Evolutionary conservation across 2,797 vertebrate species (phyloP).

Genomic region (Notoglanidium macrostoma): DNA sequence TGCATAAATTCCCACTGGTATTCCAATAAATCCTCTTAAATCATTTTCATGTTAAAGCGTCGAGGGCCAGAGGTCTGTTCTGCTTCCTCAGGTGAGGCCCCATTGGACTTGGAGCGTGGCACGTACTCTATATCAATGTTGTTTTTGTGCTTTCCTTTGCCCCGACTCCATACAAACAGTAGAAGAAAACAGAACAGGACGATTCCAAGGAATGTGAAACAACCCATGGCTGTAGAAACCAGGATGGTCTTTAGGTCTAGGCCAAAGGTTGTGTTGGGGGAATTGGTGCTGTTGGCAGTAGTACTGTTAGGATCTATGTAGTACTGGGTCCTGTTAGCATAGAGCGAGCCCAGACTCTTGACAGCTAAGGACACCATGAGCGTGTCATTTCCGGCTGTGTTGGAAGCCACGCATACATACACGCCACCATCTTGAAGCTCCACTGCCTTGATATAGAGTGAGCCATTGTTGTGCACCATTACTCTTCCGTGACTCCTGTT

Average conservation of each 20-base stretch:
- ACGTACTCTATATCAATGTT: conserved; percentile 99
- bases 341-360: conserved; percentile 94
- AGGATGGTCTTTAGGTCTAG: conserved; percentile 99
- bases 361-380: conserved; percentile 90
- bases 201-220: conserved; percentile 98
- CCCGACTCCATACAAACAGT: conserved; percentile 98
- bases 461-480: conserved; percentile 89
- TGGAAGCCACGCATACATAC: conserved; percentile 93
- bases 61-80: conserved; percentile 81
- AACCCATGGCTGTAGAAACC: conserved; percentile 99
- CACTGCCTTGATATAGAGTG: conserved; percentile 91
- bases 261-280: conserved; percentile 82
- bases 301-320: conserved; percentile 92
- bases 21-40: conserved; percentile 76
- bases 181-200: conserved; percentile 99
- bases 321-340: conserved; percentile 99
- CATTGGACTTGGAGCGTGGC: conserved; percentile 87
- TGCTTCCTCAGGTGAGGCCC: conserved; percentile 90
- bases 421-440: conserved; percentile 94
- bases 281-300: conserved; percentile 88
- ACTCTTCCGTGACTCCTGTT: conserved; percentile 89
- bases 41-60: conserved; percentile 99
- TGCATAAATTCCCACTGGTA: conserved; percentile 37
- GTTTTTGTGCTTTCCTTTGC: conserved; percentile 99
- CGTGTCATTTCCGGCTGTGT: conserved; percentile 95